These are phyloP conservation scores for Peromyscus maniculatus DNA, from an alignment of 2,113 vertebrate species.

Conservation along the genomic window DNA sequence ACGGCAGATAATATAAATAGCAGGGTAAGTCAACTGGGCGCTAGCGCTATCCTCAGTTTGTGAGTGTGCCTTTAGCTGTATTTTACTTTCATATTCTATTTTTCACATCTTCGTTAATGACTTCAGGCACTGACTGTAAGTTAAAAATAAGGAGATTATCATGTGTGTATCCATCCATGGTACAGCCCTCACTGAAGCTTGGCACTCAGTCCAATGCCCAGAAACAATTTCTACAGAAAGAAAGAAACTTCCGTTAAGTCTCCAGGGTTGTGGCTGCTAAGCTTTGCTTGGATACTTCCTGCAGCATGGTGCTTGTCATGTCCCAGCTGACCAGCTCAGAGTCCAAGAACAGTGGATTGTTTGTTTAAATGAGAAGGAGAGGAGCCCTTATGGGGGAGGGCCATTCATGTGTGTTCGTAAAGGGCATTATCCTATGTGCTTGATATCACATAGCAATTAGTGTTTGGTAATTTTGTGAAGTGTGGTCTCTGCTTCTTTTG, in stretches of 20 bases:
- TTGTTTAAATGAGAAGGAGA: neutral
- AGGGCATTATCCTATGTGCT: neutral
- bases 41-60: neutral
- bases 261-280: neutral
- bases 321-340: neutral
- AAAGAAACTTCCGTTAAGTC: neutral
- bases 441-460: neutral
- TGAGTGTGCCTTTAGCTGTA: neutral
- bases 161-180: neutral
- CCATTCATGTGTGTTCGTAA: neutral
- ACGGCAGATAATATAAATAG: neutral
- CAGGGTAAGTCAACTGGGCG: neutral
- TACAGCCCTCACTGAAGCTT: neutral
- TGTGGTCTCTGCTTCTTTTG: neutral
- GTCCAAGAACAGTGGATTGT: neutral
- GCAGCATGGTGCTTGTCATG: neutral
- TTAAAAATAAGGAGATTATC: neutral
- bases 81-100: neutral
- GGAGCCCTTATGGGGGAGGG: too few species aligned
- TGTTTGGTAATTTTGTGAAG: neutral
- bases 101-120: slow-evolving; percentile 1
- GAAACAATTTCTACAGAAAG: neutral
- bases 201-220: neutral
- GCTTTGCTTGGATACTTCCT: neutral
- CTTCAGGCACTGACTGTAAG: neutral